Evolutionary conservation across 2,888 invertebrate genomes (phyloP).

Genomic region (Sphinx pinastri): DNA sequence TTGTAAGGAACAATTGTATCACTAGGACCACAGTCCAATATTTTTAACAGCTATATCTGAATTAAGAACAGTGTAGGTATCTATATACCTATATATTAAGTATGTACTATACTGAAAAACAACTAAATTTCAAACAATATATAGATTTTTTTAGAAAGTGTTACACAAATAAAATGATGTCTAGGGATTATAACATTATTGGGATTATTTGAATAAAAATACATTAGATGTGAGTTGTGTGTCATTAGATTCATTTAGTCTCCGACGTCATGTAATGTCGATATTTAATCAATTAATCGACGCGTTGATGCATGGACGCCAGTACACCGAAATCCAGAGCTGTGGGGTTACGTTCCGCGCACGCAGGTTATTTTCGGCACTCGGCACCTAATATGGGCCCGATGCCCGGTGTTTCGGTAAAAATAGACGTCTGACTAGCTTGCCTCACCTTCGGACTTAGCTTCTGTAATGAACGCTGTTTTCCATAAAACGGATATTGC

Average conservation of each 20-base stretch:
- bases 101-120: no score
- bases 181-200: no score
- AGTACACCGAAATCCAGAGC: conserved; percentile 39
- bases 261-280: neutral
- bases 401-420: conserved; percentile 73
- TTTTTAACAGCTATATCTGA: no score
- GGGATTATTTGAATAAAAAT: no score
- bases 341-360: conserved; percentile 57
- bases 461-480: conserved; percentile 37
- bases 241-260: neutral
- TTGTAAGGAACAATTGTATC: no score
- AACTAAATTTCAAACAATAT: no score
- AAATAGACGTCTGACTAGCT: conserved; percentile 67
- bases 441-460: conserved; percentile 49
- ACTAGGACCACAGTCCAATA: no score
- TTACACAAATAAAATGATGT: no score
- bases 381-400: conserved; percentile 81
- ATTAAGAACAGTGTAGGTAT: no score
- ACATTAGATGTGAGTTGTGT: neutral
- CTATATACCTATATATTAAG: no score
- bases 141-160: no score
- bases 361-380: conserved; percentile 68
- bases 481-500: conserved; percentile 33
- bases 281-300: conserved; percentile 22
- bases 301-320: conserved; percentile 25